Evolutionary conservation across 1,140 invertebrate species (phyloP), one percentile per base, ranked within the genome.

Genomic region (Tachypleus tridentatus): DNA sequence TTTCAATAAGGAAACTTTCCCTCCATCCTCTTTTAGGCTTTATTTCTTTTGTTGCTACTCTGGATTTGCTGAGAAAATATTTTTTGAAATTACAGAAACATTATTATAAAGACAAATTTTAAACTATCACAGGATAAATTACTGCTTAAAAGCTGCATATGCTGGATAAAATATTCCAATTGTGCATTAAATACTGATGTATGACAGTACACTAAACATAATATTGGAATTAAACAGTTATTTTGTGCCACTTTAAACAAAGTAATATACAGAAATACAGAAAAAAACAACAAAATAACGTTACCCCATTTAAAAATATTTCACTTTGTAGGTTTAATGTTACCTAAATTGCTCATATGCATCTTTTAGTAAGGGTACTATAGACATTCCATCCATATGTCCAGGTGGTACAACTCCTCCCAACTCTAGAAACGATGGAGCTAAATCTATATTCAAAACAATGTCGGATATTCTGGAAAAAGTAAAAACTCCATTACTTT

Each of bases 391-490:
- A 76, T 98, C 94, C 93, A 98, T 97, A 71, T 93, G 89, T 2
- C 82, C 75, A 0, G 92, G 93, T 5, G 87, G 81, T 47, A 85
- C 82, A 4, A 97, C 84, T 10, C 93, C 92, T 29, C 91, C 95
- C 76, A 98, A 93, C 72, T 97, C 91, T 72, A 98, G 77, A 74
- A 98, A 92, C 1, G 96, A 98, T 29, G 96, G 94, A 6, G 94
- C 94, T 73, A 99, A 77, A 77, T 99, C 96, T 66, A 98, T 89
- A 78, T 98, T 98, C 63, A 93, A 77, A 56, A 96, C 91, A 71
- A 95, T 87, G 74, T 97, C 91, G 72, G 91, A 87, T 64, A 97
- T 84, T 65, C 87, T 88, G 77, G 50, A 82, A 79, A 68, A 61
- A 70, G 65, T 48, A 47, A 9, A 64, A 3, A 51, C 49, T 64